phyloP scores from a whole-genome alignment of 2,113 vertebrate species.

The Barnardius zonarius region DNA sequence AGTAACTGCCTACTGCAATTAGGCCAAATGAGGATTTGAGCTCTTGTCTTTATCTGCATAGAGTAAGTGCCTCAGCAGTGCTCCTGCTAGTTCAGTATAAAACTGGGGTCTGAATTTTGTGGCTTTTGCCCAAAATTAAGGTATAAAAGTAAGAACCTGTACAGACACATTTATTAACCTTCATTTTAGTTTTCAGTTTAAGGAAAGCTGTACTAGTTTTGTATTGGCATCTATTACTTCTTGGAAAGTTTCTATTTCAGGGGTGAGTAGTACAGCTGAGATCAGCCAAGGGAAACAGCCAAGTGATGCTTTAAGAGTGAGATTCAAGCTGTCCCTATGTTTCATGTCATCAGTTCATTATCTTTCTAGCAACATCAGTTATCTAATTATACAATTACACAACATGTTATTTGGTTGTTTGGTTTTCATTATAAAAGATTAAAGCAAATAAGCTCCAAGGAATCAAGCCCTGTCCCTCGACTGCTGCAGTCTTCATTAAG shows the following conservation, averaged over 20 bases:
- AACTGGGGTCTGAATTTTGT: not conserved
- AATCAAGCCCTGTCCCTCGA: not conserved
- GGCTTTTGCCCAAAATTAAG: not conserved
- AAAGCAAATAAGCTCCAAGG: not conserved
- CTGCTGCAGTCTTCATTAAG: not conserved
- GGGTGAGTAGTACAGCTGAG: not conserved
- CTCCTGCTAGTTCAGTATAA: not conserved
- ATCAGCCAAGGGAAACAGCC: not conserved
- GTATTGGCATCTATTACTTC: not conserved
- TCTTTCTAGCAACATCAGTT: not conserved
- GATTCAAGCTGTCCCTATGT: not conserved
- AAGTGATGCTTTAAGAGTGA: not conserved
- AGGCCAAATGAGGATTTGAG: not conserved
- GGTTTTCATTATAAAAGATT: not conserved
- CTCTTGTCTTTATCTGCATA: not conserved
- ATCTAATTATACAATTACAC: not conserved
- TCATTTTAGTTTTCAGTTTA: not conserved
- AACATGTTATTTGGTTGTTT: not conserved
- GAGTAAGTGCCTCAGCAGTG: not conserved
- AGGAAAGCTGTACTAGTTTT: not conserved
- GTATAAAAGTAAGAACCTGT: not conserved
- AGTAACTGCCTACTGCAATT: not conserved
- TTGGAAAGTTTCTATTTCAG: not conserved
- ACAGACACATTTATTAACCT: not conserved
- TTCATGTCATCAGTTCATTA: not conserved